Base-by-base conservation (phyloP, 2,888 invertebrate species). In the Caenorhabditis sp. region DNA sequence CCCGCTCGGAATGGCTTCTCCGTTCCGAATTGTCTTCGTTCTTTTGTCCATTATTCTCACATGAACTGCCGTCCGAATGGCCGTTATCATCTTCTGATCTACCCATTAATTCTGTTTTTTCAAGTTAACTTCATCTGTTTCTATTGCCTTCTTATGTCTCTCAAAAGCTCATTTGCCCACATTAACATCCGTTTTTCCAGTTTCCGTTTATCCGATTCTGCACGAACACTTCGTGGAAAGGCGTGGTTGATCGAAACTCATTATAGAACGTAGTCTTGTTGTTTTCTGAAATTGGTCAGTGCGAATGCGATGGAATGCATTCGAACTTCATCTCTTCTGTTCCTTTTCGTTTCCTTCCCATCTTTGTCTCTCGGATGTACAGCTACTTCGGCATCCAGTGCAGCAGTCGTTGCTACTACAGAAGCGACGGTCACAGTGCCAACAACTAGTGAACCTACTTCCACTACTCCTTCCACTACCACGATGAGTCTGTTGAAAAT, bases 401-500 rank as follows among this genome's bases (percentile, higher is more conserved):
- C 55, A 2, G n/a, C 28, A n/a, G 28, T n/a, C 9, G 15, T 5
- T 15, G n/a, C 26, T 6, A 28, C 55, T 5, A 55, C 55, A 13
- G 55, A 26, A 15, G n/a, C 55, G 0, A 51, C 51, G n/a, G n/a
- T n/a, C 6, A 51, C 51, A 3, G 28, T 20, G 5, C 4, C n/a
- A 47, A 55, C 55, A 4, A 55, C 55, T 1, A 28, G 15, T n/a
- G 55, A 55, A n/a, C 4, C n/a, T 9, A 55, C 55, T n/a, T 28
- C 55, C 1, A 55, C 26, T n/a, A 55, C 55, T 15, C 32, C 32
- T 32, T 64, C 72, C 3, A 72, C 64, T 4, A 64, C 56, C 9
- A 50, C 55, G 1, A 4, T 9, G 4, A 32, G 32, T 32, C 4
- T 9, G 22, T 32, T 32, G 32, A n/a, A n/a, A n/a, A n/a, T n/a